These are phyloP conservation scores for Protophormia terraenovae DNA, from an alignment of 2,888 invertebrate species.

Conservation along the genomic window DNA sequence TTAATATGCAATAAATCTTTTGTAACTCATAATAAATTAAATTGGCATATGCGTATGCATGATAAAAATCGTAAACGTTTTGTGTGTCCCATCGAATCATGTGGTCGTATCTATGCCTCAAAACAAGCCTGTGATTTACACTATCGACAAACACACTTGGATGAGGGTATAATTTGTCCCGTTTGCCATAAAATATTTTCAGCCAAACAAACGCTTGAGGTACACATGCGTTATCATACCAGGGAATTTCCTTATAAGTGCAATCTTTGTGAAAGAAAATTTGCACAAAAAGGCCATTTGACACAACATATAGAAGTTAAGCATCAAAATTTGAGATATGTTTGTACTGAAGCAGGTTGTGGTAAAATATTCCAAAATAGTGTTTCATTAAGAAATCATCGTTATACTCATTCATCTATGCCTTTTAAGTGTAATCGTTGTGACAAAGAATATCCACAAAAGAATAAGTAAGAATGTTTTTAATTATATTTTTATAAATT, in stretches of 20 bases:
- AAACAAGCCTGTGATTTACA: constrained; percentile 59
- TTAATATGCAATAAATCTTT: constrained; percentile 56
- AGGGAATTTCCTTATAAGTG: constrained; percentile 55
- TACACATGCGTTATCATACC: constrained; percentile 67
- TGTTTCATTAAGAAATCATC: constrained; percentile 64
- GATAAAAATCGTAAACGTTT: constrained; percentile 54
- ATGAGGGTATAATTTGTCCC: constrained; percentile 43
- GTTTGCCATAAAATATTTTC: constrained; percentile 58
- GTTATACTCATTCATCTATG: constrained; percentile 60
- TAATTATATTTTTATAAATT: not conserved
- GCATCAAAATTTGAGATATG: constrained; percentile 62
- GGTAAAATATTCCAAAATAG: constrained; percentile 64
- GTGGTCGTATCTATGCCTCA: constrained; percentile 61
- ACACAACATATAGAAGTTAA: constrained; percentile 62
- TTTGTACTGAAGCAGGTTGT: constrained; percentile 53
- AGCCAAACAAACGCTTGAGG: constrained; percentile 51
- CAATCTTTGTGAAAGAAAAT: constrained; percentile 18
- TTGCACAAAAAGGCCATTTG: constrained; percentile 63
- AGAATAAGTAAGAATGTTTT: constrained; percentile 59
- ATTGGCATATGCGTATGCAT: constrained; percentile 60
- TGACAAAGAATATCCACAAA: constrained; percentile 65
- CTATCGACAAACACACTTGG: constrained; percentile 55
- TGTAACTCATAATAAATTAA: constrained; percentile 47
- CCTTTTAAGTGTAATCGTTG: constrained; percentile 61
- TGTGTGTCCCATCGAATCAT: constrained; percentile 42